These are phyloP conservation scores for Spizaetus ornatus DNA, from an alignment of 2,113 vertebrate species.

Conservation along the genomic window DNA sequence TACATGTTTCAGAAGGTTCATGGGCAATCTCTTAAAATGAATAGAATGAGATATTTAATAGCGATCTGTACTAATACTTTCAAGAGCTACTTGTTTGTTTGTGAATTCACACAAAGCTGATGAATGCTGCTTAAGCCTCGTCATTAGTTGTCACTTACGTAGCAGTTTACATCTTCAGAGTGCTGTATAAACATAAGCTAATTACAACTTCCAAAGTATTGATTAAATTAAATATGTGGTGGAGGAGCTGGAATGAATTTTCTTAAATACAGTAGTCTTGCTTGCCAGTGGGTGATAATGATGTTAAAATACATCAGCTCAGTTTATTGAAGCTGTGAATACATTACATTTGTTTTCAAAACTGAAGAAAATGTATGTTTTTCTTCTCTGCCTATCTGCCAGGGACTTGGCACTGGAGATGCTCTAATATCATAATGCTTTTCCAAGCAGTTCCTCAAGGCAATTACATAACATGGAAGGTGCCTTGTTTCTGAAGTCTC, in stretches of 20 bases:
- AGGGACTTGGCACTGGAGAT: background rate
- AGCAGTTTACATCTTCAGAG: constrained; percentile 4
- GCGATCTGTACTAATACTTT: background rate
- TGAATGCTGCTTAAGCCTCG: constrained; percentile 9
- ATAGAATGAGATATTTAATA: constrained; percentile 24
- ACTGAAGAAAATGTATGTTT: background rate
- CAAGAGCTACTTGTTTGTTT: constrained; percentile 43
- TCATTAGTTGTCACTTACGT: background rate
- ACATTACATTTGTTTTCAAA: background rate
- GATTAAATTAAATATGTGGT: constrained; percentile 7
- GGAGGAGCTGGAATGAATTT: background rate
- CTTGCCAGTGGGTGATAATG: background rate
- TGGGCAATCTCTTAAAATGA: constrained; percentile 10
- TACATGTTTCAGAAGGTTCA: constrained; percentile 1
- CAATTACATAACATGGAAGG: background rate
- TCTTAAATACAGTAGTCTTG: background rate
- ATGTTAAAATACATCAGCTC: background rate
- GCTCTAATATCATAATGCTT: background rate
- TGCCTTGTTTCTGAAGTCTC: background rate
- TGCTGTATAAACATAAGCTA: constrained; percentile 43
- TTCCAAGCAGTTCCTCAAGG: background rate
- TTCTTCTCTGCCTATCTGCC: background rate
- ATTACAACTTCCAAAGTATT: constrained; percentile 23
- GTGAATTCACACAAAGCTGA: constrained; percentile 19
- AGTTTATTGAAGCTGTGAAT: background rate